Base-by-base conservation (phyloP, 2,888 invertebrate genomes). In the Anaspis maculata region DNA sequence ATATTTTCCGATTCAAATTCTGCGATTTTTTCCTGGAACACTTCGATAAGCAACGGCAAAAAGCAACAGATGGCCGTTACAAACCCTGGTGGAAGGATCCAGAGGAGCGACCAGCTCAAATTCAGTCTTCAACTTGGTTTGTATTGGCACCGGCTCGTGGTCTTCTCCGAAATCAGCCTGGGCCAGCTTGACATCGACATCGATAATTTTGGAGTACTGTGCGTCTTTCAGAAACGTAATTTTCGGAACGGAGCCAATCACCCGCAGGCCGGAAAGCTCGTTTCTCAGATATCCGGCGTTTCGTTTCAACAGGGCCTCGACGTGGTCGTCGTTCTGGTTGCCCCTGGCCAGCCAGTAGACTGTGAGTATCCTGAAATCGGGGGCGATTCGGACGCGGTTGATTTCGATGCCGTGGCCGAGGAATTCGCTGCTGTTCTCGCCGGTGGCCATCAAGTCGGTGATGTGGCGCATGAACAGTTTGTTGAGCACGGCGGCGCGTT, bases 381-480 rank as follows among this genome's bases (percentile, higher is more conserved):
- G 64, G 0, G 78, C 68, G 2, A 87, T 69, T 59, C 75, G 72
- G 0, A 82, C 76, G 52, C 74, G 72, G n/a, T 80, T 77, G 41
- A 88, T 74, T 67, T 87, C 83, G 44, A 85, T 71, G 6, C 80
- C 77, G 44, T 71, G 69, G 5, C 81, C 82, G 9, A 78, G 48
- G 39, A 86, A 65, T 29, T 72, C 64, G 28, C 72, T 64, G 2
- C 79, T 66, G 15, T 73, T 67, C 46, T 79, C 76, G 1, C 84
- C 83, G 0, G 81, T 81, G 1, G 83, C 76, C 73, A 89, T 73
- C 16, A 85, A 62, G 57, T 86, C 87, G 0, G 85, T 83, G 5
- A 89, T 77, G 37, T 83, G 70, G 48, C 76, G 74, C 85, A 88
- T 87, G 51, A 88, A 87, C 28, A 88, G 55, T 62, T 85, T 84